A percentile compares a stretch with the other conserved stretches of the same genome.
Evolutionary conservation across 2,888 invertebrate species (phyloP).

Genomic region (Cenopis cana): DNA sequence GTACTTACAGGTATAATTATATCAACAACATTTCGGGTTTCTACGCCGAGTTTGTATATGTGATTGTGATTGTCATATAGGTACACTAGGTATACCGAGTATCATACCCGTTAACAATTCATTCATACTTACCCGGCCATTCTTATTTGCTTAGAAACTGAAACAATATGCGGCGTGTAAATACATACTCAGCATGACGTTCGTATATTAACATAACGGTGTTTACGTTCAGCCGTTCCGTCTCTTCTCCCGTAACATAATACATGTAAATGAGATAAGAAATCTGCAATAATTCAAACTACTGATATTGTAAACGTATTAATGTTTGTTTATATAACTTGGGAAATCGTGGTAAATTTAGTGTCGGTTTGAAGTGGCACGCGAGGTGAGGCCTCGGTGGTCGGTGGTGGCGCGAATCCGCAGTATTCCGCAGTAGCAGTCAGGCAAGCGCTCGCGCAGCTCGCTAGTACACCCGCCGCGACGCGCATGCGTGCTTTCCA

Average conservation of each 20-base stretch:
- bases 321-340: slow-evolving; percentile 47
- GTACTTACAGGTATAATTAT: neutral
- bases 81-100: neutral
- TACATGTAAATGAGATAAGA: slow-evolving; percentile 23
- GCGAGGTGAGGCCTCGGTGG: slow-evolving; percentile 53
- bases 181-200: slow-evolving; percentile 11
- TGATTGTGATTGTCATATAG: neutral
- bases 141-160: slow-evolving; percentile 29
- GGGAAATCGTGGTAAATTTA: slow-evolving; percentile 45
- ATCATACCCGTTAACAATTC: neutral
- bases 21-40: neutral
- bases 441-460: slow-evolving; percentile 72
- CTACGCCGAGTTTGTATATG: neutral
- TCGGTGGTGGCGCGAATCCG: slow-evolving; percentile 46
- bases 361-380: slow-evolving; percentile 67
- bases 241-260: neutral
- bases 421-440: slow-evolving; percentile 71
- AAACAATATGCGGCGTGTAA: slow-evolving; percentile 19
- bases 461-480: slow-evolving; percentile 52
- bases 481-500: slow-evolving; percentile 48
- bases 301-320: slow-evolving; percentile 21
- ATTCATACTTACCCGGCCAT: slow-evolving; percentile 15
- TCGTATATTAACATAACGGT: slow-evolving; percentile 33
- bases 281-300: neutral
- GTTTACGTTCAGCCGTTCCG: slow-evolving; percentile 20